Evolutionary conservation across 1,140 invertebrate genomes (phyloP), one percentile per base, ranked within the genome.

Genomic region (Ceratina calcarata): DNA sequence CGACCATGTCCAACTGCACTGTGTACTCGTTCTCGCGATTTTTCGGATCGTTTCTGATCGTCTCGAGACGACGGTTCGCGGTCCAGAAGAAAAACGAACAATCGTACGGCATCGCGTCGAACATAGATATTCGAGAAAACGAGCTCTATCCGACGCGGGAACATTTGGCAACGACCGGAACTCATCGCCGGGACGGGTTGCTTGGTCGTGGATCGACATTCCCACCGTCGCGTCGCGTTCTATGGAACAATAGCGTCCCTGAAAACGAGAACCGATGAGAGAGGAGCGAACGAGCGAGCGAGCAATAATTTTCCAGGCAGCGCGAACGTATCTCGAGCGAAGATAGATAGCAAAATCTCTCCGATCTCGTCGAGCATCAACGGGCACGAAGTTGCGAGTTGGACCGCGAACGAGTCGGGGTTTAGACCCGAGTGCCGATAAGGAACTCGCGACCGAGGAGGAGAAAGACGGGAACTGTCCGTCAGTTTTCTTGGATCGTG

Each of bases 401-500:
- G 75, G 57, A 77, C 75, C 75, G 66, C 75, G 75, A 71, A 78
- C 75, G 58, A 71, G 75, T 71, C 53, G 53, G 67, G 22, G 27
- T 8, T 27, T 45, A 22, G 37, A 45, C 37, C 37, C 37, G 37
- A 45, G 37, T 15, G 1, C 12, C 27, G 75, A 78, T 70, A 78
- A 78, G n/a, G 12, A 18, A 55, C 16, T 69, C 58, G n/a, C 62
- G 57, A 27, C 66, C n/a, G 24, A 69, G 22, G 15, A 12, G 18
- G 16, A 22, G 51, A 24, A 20, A 76, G 18, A 62, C 27, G 20
- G 20, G 58, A 13, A 62, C 27, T 22, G 58, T 78, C 37, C 67
- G 67, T 78, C 75, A 71, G 75, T 78, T 78, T 71, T 71, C 75
- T 78, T 27, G 75, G 45, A 69, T 61, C 75, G 58, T 71, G 75